A percentile compares a stretch with the other conserved stretches of the same genome.
phyloP scores from a whole-genome alignment of 2,888 invertebrate species.

The Lasioglossum leucozonium region DNA sequence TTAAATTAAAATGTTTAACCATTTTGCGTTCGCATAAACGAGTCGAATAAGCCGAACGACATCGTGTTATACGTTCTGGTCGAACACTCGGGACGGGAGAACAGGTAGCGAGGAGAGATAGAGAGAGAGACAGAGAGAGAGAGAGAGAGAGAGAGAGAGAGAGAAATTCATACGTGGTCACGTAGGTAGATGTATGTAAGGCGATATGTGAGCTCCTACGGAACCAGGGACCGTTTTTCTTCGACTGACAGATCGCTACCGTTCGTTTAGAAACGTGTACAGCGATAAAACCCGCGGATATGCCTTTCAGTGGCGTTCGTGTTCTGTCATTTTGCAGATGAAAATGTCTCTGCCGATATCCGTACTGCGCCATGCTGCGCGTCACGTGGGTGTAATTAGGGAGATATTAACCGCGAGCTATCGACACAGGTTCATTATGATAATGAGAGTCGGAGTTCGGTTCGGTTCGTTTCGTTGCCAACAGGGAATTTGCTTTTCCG shows the following conservation, averaged over 20 bases:
- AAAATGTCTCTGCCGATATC: slow-evolving; percentile 56
- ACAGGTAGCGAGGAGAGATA: slow-evolving; percentile 10
- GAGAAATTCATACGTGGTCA: slow-evolving; percentile 56
- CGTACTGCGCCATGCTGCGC: slow-evolving; percentile 35
- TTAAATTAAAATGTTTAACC: slow-evolving; percentile 29
- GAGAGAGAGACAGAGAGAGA: slow-evolving; percentile 27
- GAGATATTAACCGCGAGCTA: slow-evolving; percentile 34
- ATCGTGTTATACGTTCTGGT: slow-evolving; percentile 45
- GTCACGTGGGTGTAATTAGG: slow-evolving; percentile 57
- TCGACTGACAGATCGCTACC: slow-evolving; percentile 76
- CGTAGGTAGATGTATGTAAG: slow-evolving; percentile 58
- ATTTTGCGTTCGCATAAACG: slow-evolving; percentile 9
- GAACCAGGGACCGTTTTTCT: slow-evolving; percentile 68
- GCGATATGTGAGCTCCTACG: slow-evolving; percentile 50
- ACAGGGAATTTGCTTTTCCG: neutral
- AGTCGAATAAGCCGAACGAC: slow-evolving; percentile 20
- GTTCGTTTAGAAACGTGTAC: slow-evolving; percentile 72
- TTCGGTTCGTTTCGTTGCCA: slow-evolving; percentile 14
- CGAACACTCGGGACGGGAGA: slow-evolving; percentile 30
- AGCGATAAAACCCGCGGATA: slow-evolving; percentile 60
- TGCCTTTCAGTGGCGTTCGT: slow-evolving; percentile 55
- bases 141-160: slow-evolving; percentile 3
- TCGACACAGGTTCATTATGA: slow-evolving; percentile 52
- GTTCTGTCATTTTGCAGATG: slow-evolving; percentile 61
- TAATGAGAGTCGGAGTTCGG: slow-evolving; percentile 35